phyloP scores from a whole-genome alignment of 2,888 invertebrate genomes.

The Phania funesta region DNA sequence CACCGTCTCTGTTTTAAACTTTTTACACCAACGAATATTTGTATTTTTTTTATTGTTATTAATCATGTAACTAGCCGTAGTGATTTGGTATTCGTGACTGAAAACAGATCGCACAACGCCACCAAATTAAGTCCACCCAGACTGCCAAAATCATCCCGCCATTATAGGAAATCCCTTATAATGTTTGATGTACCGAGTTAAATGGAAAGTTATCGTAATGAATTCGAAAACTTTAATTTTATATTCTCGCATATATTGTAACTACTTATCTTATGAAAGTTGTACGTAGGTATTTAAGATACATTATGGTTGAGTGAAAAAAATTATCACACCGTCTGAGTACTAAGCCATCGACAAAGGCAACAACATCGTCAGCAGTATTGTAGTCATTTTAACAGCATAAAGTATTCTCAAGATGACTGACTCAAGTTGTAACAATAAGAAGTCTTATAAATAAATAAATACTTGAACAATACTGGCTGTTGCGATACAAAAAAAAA shows the following conservation, averaged over 20 bases:
- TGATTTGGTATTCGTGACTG: too few species aligned
- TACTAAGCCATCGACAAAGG: slow-evolving; percentile 12
- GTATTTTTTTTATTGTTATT: too few species aligned
- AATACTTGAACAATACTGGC: slow-evolving; percentile 60
- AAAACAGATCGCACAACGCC: too few species aligned
- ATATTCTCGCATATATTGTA: neutral
- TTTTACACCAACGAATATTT: too few species aligned
- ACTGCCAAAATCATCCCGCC: too few species aligned
- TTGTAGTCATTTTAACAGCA: neutral
- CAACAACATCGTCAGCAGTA: slow-evolving; percentile 4
- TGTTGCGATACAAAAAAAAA: neutral
- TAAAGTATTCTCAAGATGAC: slow-evolving; percentile 36
- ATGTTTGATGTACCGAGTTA: too few species aligned
- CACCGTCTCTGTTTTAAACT: too few species aligned
- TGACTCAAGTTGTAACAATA: slow-evolving; percentile 37
- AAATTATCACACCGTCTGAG: neutral
- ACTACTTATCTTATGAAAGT: neutral
- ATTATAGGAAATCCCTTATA: too few species aligned
- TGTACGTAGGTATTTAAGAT: slow-evolving; percentile 5
- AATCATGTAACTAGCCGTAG: too few species aligned
- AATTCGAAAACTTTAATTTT: too few species aligned
- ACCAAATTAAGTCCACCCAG: too few species aligned
- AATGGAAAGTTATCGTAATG: too few species aligned
- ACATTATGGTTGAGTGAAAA: neutral
- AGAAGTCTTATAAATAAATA: slow-evolving; percentile 57